Evolutionary conservation across 2,113 vertebrate species (phyloP), one percentile per base, ranked within the genome.

Genomic region (Amazona guildingii): DNA sequence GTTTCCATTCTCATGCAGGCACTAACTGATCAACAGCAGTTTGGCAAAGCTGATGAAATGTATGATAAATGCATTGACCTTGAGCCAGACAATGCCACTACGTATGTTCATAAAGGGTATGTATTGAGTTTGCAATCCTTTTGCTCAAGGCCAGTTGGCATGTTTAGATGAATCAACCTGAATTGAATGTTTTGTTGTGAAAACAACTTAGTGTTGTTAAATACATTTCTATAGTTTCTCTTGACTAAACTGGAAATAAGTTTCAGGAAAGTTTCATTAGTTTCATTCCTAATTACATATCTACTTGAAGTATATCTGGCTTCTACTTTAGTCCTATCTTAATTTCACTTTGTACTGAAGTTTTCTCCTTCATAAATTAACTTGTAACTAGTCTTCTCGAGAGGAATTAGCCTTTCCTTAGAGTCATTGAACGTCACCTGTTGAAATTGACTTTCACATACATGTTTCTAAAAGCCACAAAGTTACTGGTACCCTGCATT

Each of bases 71-170:
- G 99, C 94, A 99, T 99, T 81, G 99, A 99, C 94, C 98, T 99
- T 97, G 99, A 99, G 95, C 99, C 99, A 93, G 99, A 99, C 97
- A 99, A 99, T 86, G 99, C 99, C 39, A 99, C 99, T 54, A 99
- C 99, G 5, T 99, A 99, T 52, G 99, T 99, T 93, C 99, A 99
- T 98, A 99, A 99, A 98, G 99, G 99, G 99, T 99, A 98, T 46
- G 98, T 97, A 86, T 78, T 83, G 8, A 57, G 23, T 83, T 90
- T 68, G 59, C 15, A 0, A 29, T 86, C 74, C 37, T 94, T 67
- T 86, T 16, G 51, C 62, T 64, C 0, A 4, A 43, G 88, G 81
- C 79, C 52, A 37, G 16, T 59, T 46, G 25, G 21, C 7, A 2
- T 15, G 7, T 73, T 73, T 49, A 80, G 33, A 41, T 63, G 12